Conservation (phyloP, 2,113 vertebrate species). For the Poecile atricapillus region DNA sequence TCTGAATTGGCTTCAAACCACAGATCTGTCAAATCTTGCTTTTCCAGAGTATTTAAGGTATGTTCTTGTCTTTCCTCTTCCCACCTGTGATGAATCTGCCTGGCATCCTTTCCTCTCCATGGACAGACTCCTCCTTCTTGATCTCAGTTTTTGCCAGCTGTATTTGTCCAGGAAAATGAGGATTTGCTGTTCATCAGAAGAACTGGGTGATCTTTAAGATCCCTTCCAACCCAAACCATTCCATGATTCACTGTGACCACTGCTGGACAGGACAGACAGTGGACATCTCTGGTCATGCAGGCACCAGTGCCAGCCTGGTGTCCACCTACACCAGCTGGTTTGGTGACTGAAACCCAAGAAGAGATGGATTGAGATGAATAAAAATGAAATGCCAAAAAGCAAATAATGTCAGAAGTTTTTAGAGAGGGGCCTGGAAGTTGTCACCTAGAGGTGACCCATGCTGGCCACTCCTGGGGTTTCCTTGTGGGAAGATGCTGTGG, state of each 20-base stretch:
- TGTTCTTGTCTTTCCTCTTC: background rate
- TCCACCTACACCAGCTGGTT: background rate
- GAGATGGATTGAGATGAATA: background rate
- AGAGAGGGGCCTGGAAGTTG: background rate
- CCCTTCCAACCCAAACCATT: background rate
- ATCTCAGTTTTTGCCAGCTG: background rate
- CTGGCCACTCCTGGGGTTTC: background rate
- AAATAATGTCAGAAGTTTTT: background rate
- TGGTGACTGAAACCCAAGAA: background rate
- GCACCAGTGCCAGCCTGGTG: background rate
- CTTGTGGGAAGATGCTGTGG: background rate
- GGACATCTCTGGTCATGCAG: background rate
- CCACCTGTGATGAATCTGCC: background rate
- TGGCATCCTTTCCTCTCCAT: background rate
- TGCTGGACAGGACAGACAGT: background rate
- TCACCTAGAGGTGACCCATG: background rate
- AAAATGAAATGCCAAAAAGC: background rate
- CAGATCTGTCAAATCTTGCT: background rate
- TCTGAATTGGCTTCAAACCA: background rate
- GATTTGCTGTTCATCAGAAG: background rate
- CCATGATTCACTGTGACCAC: background rate
- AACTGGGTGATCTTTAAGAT: background rate
- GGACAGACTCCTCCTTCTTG: background rate
- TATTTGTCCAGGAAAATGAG: background rate
- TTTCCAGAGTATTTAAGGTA: background rate